Evolutionary conservation across 2,797 vertebrate species (phyloP).

Genomic region (Malurus leucopterus): DNA sequence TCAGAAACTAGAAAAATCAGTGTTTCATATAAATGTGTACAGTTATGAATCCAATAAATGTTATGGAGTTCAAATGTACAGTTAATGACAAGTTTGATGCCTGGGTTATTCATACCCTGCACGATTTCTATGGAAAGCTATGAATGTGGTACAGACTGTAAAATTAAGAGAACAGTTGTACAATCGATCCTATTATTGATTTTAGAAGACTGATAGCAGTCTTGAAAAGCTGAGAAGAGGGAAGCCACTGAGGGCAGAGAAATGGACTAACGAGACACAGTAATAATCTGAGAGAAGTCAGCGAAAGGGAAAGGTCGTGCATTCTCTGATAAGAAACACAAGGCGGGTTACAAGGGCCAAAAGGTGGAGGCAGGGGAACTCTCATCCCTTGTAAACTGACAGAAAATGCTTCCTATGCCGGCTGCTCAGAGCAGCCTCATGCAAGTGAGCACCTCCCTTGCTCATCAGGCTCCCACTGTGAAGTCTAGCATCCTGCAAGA

Average conservation of each 20-base stretch:
- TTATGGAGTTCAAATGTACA: neutral
- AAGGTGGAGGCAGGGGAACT: neutral
- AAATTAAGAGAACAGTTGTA: conserved; percentile 27
- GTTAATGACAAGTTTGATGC: neutral
- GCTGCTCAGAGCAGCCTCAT: neutral
- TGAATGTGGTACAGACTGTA: neutral
- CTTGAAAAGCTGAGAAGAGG: neutral
- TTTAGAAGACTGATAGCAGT: conserved; percentile 5
- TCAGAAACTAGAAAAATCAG: neutral
- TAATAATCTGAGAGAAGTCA: neutral
- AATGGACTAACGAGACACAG: neutral
- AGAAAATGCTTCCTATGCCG: neutral
- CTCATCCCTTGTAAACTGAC: neutral
- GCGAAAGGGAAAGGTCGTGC: rapidly evolving
- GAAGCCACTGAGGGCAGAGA: neutral
- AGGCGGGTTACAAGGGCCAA: neutral
- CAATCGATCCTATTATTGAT: conserved; percentile 9
- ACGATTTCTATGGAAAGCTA: neutral
- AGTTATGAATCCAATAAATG: neutral
- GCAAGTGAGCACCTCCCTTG: neutral
- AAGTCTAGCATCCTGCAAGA: neutral
- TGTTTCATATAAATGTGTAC: neutral
- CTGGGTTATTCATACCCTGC: neutral
- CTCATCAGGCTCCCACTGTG: neutral
- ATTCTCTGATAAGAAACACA: neutral